Conservation (phyloP, 1,140 invertebrate species). For the Brachionus rubens region DNA sequence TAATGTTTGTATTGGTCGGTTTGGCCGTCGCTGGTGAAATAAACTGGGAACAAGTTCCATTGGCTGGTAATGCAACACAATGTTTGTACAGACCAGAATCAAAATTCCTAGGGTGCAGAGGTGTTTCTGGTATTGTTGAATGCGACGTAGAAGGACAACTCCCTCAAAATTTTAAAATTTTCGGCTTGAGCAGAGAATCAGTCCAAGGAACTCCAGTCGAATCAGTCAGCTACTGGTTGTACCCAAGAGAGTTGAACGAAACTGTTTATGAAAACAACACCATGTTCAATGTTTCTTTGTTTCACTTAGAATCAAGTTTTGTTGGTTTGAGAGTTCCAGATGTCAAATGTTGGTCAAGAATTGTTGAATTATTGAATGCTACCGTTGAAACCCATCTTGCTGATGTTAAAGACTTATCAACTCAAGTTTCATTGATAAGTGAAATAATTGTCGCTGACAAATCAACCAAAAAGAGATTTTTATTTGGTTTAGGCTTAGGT, state of each 20-base stretch:
- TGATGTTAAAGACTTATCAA: no score
- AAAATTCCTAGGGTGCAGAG: neutral
- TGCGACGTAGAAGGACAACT: neutral
- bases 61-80: slow-evolving; percentile 3
- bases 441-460: neutral
- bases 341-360: slow-evolving; percentile 36
- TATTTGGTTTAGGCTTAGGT: neutral
- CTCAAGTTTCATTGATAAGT: neutral
- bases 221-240: slow-evolving; percentile 10
- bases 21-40: neutral
- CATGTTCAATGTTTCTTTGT: neutral
- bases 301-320: neutral
- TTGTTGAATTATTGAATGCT: slow-evolving; percentile 31
- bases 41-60: slow-evolving; percentile 17
- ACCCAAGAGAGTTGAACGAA: slow-evolving; percentile 25
- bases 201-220: neutral
- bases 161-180: slow-evolving; percentile 4
- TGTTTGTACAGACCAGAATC: neutral
- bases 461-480: neutral
- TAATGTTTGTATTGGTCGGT: neutral
- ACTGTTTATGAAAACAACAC: slow-evolving; percentile 31
- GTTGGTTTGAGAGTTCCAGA: slow-evolving; percentile 29
- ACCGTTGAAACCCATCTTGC: no score
- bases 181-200: neutral
- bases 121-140: neutral